phyloP scores from a whole-genome alignment of 30 jellyfish, hydroid and myxozoan genomes.

The Cassiopea andromeda region DNA sequence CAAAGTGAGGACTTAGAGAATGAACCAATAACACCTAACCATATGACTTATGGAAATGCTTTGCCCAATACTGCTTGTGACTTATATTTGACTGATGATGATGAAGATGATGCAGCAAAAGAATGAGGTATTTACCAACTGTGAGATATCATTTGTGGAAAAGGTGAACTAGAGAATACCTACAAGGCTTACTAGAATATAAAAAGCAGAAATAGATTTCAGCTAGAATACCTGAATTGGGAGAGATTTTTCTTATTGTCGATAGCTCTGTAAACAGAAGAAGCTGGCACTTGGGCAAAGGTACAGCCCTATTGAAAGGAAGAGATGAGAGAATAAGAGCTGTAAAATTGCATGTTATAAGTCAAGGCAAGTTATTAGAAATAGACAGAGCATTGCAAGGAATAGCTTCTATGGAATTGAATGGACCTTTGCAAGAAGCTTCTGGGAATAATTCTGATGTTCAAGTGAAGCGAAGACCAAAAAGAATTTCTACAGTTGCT shows the following conservation, averaged over 20 bases:
- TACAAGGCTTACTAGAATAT: too few species aligned
- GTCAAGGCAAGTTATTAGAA: constrained; percentile 38
- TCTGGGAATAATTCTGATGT: background rate
- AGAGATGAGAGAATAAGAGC: too few species aligned
- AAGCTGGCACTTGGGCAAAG: too few species aligned
- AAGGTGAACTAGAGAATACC: too few species aligned
- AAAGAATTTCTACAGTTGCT: constrained; percentile 53
- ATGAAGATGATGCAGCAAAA: constrained; percentile 33
- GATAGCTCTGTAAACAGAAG: too few species aligned
- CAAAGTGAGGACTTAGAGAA: constrained; percentile 48
- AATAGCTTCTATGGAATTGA: constrained; percentile 36
- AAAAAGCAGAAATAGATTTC: too few species aligned
- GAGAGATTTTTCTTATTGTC: too few species aligned
- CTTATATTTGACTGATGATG: background rate
- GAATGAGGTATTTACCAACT: constrained; percentile 15
- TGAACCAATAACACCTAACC: constrained; percentile 53
- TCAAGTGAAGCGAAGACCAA: constrained; percentile 35
- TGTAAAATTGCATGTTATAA: background rate
- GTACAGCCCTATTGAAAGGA: too few species aligned
- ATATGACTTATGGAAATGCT: constrained; percentile 47
- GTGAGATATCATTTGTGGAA: too few species aligned
- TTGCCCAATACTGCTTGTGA: constrained; percentile 38
- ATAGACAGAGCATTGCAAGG: constrained; percentile 64
- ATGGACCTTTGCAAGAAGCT: background rate
- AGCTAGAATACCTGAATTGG: too few species aligned